phyloP scores from a whole-genome alignment of 1,140 invertebrate genomes.

The Drosophila nasuta region DNA sequence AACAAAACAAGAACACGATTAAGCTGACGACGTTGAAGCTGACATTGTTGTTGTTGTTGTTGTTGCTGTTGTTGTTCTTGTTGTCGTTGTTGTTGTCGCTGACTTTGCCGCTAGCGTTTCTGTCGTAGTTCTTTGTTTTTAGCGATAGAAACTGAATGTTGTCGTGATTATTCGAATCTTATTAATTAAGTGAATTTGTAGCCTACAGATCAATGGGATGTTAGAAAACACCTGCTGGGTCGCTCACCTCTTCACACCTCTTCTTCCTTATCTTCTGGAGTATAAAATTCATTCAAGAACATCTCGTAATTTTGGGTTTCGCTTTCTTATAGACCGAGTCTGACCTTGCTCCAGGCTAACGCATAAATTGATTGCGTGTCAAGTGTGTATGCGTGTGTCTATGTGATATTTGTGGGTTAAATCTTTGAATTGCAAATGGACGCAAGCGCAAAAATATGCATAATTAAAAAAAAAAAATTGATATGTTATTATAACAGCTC shows the following conservation, averaged over 20 bases:
- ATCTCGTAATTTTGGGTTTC: conserved; percentile 16
- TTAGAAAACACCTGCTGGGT: background rate
- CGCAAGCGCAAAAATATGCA: too few species aligned
- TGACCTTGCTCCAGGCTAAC: conserved; percentile 27
- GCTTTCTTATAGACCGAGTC: background rate
- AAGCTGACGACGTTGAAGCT: conserved; percentile 1
- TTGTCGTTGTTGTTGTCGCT: background rate
- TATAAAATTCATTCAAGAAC: background rate
- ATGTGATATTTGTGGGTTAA: background rate
- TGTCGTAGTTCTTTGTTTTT: conserved; percentile 24
- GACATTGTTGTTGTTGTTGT: background rate
- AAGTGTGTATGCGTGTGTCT: too few species aligned
- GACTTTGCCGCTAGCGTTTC: too few species aligned
- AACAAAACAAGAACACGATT: conserved; percentile 11
- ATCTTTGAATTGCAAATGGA: too few species aligned
- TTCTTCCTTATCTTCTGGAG: background rate
- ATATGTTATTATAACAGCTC: too few species aligned
- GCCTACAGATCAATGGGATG: background rate
- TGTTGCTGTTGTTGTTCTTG: background rate
- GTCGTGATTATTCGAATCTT: background rate
- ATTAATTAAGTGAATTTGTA: conserved; percentile 16
- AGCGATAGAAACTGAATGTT: conserved; percentile 23
- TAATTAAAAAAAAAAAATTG: too few species aligned
- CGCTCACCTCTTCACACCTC: too few species aligned
- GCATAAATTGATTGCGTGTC: too few species aligned